These are phyloP conservation scores for Psittacula echo DNA, from an alignment of 2,797 vertebrate species.

Conservation along the genomic window DNA sequence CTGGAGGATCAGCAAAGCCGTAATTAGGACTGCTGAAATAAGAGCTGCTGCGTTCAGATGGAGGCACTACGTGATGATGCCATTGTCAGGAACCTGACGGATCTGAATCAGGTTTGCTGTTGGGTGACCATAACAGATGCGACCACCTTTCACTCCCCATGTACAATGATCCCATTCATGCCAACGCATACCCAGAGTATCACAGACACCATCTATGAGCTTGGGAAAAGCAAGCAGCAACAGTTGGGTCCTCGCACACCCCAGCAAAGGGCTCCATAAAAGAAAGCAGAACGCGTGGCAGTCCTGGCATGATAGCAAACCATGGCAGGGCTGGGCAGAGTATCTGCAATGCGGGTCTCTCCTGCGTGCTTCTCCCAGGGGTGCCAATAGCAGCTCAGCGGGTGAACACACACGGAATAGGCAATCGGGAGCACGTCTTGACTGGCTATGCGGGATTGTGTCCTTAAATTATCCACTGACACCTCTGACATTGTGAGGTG, in stretches of 20 bases:
- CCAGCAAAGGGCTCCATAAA: fast-evolving
- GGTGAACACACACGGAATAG: background rate
- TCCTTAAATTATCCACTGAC: slow-evolving; percentile 67
- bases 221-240: fast-evolving
- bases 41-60: background rate
- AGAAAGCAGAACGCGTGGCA: fast-evolving
- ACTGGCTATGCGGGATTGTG: background rate
- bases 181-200: fast-evolving
- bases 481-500: slow-evolving; percentile 68
- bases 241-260: fast-evolving
- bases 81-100: fast-evolving
- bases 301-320: background rate
- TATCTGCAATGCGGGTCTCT: slow-evolving; percentile 53
- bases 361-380: slow-evolving; percentile 18
- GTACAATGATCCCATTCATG: fast-evolving
- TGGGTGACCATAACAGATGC: background rate
- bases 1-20: background rate
- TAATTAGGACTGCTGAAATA: background rate
- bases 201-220: fast-evolving
- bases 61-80: fast-evolving
- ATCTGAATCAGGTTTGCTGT: fast-evolving
- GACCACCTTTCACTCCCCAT: background rate
- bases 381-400: background rate
- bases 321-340: background rate
- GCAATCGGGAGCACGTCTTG: background rate